Conservation (phyloP, 2,113 vertebrate genomes). For the Zootoca vivipara region DNA sequence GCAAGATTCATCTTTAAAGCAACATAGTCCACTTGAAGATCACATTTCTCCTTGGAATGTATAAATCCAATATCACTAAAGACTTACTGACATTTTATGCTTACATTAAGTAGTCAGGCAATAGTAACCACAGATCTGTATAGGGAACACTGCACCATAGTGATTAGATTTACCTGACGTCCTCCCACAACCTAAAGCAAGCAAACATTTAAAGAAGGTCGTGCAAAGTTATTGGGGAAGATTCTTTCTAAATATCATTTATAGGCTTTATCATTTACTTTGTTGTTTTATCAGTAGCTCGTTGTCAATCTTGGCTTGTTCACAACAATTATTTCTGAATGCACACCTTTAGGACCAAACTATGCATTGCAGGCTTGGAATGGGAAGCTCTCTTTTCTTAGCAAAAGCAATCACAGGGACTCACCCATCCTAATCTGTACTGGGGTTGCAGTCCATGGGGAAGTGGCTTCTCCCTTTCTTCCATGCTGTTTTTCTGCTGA, state of each 20-base stretch:
- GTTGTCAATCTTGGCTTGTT: neutral
- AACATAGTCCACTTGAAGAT: slow-evolving; percentile 16
- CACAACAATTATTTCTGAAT: neutral
- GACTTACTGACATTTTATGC: slow-evolving; percentile 25
- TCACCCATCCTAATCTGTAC: neutral
- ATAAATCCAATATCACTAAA: slow-evolving; percentile 11
- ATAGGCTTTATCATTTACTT: neutral
- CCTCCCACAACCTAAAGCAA: neutral
- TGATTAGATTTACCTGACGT: neutral
- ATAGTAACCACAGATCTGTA: neutral
- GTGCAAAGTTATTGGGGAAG: neutral
- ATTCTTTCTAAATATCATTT: neutral
- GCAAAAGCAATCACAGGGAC: neutral
- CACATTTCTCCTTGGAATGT: slow-evolving; percentile 15
- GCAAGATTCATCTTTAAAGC: slow-evolving; percentile 27
- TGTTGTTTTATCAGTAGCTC: neutral
- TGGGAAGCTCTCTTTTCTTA: neutral
- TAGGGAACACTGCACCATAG: neutral
- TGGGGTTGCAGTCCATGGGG: neutral
- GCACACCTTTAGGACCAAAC: neutral
- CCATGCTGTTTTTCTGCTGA: neutral
- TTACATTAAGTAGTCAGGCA: slow-evolving; percentile 18
- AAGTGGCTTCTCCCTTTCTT: neutral
- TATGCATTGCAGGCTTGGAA: neutral
- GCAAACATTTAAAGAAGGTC: neutral